Conservation (phyloP, 1,140 invertebrate species). For the Epicauta chinensis region DNA sequence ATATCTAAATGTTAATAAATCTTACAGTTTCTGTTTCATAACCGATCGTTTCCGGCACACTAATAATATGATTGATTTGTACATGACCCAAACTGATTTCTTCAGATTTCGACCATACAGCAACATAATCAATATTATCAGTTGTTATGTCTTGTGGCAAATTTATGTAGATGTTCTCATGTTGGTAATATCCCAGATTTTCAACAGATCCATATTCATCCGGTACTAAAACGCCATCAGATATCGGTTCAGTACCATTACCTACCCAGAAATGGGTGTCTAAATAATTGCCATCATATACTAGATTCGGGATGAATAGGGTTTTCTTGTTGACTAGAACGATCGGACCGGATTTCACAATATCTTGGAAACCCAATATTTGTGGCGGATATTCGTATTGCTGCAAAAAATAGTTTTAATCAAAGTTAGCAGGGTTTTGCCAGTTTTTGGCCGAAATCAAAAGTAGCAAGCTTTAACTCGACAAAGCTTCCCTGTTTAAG, state of each 20-base stretch:
- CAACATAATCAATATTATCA: constrained; percentile 80
- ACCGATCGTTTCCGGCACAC: background rate
- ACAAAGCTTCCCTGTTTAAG: no score
- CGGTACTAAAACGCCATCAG: constrained; percentile 51
- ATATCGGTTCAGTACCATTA: constrained; percentile 24
- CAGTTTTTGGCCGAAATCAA: no score
- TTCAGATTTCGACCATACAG: constrained; percentile 76
- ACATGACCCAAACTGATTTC: constrained; percentile 69
- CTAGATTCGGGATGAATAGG: constrained; percentile 25
- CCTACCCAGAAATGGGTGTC: constrained; percentile 24
- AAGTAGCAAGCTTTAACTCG: no score
- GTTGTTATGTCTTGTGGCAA: constrained; percentile 76
- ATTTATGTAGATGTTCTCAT: constrained; percentile 77
- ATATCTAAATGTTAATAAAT: background rate
- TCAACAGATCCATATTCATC: constrained; percentile 20
- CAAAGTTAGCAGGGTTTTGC: no score
- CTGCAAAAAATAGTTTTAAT: background rate
- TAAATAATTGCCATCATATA: constrained; percentile 16
- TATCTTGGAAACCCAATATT: constrained; percentile 2
- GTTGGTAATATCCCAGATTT: constrained; percentile 32
- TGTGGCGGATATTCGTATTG: background rate
- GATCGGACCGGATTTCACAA: constrained; percentile 25
- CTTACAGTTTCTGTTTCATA: background rate
- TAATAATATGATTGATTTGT: background rate
- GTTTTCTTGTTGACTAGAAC: constrained; percentile 30